A percentile compares a stretch with the other conserved stretches of the same genome.
These are phyloP conservation scores for Herpailurus yagouaroundi DNA, from an alignment of 2,113 vertebrate species.

Conservation along the genomic window DNA sequence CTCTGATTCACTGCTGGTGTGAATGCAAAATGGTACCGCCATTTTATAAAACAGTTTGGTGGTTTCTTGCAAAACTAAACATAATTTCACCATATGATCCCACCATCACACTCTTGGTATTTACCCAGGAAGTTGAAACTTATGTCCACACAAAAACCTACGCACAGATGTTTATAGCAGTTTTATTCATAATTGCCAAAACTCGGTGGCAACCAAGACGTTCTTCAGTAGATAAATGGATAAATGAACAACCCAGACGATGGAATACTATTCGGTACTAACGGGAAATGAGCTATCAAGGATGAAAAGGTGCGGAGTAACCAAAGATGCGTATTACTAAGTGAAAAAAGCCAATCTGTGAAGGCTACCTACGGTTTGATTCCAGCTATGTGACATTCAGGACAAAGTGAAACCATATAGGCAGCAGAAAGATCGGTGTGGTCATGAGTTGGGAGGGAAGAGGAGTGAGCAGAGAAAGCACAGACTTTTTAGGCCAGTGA, in stretches of 20 bases:
- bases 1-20: not conserved
- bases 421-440: not conserved
- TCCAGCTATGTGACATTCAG: not conserved
- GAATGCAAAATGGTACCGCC: not conserved
- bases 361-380: not conserved
- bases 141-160: not conserved
- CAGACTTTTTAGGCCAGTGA: not conserved
- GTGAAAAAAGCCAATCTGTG: not conserved
- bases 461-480: not conserved
- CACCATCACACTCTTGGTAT: not conserved
- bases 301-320: not conserved
- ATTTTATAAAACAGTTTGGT: not conserved
- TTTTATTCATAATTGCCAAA: not conserved
- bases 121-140: not conserved
- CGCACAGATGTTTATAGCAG: not conserved
- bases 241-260: not conserved
- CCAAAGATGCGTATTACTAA: not conserved
- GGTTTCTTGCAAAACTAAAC: not conserved
- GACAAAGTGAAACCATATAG: not conserved
- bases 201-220: not conserved
- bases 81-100: not conserved
- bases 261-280: not conserved
- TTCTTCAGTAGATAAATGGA: not conserved
- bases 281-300: not conserved
- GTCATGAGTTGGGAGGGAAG: not conserved